phyloP scores from a whole-genome alignment of 92 coral and sea anemone genomes.

The Parazoanthus atlanticus region DNA sequence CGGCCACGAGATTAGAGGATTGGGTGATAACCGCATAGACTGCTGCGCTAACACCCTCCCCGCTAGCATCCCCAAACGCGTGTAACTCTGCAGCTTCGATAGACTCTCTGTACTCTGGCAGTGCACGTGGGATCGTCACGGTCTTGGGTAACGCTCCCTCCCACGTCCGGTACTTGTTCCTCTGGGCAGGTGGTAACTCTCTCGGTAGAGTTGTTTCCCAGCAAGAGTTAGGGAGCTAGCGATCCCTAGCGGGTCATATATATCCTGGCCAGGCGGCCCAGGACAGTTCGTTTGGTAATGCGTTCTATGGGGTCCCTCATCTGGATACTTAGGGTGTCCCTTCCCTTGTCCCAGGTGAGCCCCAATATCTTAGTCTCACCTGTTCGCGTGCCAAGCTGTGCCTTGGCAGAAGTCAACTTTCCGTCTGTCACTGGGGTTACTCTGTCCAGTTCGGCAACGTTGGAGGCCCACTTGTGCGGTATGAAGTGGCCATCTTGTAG shows the following conservation, averaged over 20 bases:
- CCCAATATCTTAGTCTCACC: conserved; percentile 17
- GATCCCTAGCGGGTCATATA: too few species aligned
- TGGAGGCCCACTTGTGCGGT: neutral
- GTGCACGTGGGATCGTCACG: neutral
- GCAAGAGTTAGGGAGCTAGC: too few species aligned
- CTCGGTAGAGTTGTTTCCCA: too few species aligned
- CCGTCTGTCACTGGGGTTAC: neutral
- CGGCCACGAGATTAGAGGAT: too few species aligned
- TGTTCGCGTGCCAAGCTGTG: conserved; percentile 3
- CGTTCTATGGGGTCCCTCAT: neutral
- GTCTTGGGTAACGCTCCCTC: neutral
- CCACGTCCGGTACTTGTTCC: neutral
- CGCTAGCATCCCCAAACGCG: neutral
- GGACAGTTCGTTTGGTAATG: neutral
- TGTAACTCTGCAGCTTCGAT: neutral
- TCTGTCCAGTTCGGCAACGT: neutral
- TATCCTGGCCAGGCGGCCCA: conserved; percentile 5
- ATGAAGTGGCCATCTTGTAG: neutral
- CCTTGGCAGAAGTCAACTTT: neutral
- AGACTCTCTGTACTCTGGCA: neutral
- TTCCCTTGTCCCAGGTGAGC: conserved; percentile 22
- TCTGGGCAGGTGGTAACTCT: neutral
- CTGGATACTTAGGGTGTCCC: conserved; percentile 16
- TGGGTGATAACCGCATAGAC: conserved; percentile 3
- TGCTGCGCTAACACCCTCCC: neutral